Percentiles rank a stretch among this genome's conserved stretches.
These are phyloP conservation scores for Eupeodes latifasciatus DNA, from an alignment of 2,888 invertebrate species.

Conservation along the genomic window DNA sequence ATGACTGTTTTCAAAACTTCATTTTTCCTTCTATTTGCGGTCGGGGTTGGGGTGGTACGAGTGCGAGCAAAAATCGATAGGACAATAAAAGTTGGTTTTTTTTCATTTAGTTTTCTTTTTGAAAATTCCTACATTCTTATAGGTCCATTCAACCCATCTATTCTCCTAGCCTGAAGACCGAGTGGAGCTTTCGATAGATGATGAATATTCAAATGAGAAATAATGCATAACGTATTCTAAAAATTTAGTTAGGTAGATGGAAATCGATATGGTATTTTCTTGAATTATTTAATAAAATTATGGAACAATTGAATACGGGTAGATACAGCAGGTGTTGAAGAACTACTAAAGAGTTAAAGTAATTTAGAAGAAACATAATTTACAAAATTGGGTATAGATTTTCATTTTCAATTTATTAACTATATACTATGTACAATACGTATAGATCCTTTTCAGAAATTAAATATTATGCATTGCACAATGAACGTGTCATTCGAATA, in stretches of 20 bases:
- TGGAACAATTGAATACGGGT: neutral
- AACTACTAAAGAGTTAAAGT: neutral
- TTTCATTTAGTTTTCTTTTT: neutral
- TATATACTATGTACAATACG: no score
- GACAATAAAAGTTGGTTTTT: conserved; percentile 9
- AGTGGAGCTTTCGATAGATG: neutral
- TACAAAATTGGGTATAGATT: no score
- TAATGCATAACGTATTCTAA: neutral
- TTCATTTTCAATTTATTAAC: no score
- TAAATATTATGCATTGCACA: no score
- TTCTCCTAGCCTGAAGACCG: no score
- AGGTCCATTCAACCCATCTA: neutral
- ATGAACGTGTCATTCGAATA: no score
- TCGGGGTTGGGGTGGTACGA: no score
- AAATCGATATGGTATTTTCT: neutral
- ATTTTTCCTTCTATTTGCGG: neutral
- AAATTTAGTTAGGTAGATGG: neutral
- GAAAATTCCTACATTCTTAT: neutral
- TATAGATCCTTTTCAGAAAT: no score
- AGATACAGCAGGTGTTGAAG: neutral
- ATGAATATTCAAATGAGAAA: conserved; percentile 9
- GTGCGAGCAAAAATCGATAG: conserved; percentile 21
- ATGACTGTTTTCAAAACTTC: conserved; percentile 21
- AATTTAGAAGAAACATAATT: no score
- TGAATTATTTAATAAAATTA: conserved; percentile 11